These are phyloP conservation scores for Lordiphosa clarofinis DNA, from an alignment of 1,140 invertebrate species.

Conservation along the genomic window DNA sequence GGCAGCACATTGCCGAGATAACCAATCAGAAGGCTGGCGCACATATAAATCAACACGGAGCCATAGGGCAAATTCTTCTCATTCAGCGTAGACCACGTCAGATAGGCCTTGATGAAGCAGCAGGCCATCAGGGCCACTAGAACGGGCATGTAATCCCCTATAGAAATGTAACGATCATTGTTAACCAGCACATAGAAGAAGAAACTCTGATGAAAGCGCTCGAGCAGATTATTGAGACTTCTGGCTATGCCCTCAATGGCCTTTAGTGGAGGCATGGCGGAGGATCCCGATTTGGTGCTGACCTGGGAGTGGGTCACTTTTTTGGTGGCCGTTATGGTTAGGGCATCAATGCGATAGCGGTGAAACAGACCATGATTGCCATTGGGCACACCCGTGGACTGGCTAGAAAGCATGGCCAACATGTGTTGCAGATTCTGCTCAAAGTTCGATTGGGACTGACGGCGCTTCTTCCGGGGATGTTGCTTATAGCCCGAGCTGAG, in stretches of 20 bases:
- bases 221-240: slow-evolving; percentile 96
- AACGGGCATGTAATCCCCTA: slow-evolving; percentile 95
- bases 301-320: slow-evolving; percentile 78
- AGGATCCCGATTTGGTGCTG: slow-evolving; percentile 48
- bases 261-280: slow-evolving; percentile 83
- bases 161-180: slow-evolving; percentile 95
- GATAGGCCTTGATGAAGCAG: slow-evolving; percentile 88
- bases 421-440: slow-evolving; percentile 69
- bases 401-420: slow-evolving; percentile 88
- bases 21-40: slow-evolving; percentile 40
- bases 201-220: slow-evolving; percentile 98
- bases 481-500: slow-evolving; percentile 82
- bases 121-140: slow-evolving; percentile 88
- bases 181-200: slow-evolving; percentile 97
- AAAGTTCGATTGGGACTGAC: slow-evolving; percentile 35
- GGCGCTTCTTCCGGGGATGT: slow-evolving; percentile 71
- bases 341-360: slow-evolving; percentile 94
- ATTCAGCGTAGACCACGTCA: slow-evolving; percentile 84
- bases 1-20: slow-evolving; percentile 59
- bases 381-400: slow-evolving; percentile 92
- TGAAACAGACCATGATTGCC: slow-evolving; percentile 98
- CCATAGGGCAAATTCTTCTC: slow-evolving; percentile 51
- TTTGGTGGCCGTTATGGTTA: slow-evolving; percentile 90
- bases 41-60: slow-evolving; percentile 54
- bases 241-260: slow-evolving; percentile 94